Base-by-base conservation (phyloP, 1,140 invertebrate species). In the Ostrea denselamellosa region DNA sequence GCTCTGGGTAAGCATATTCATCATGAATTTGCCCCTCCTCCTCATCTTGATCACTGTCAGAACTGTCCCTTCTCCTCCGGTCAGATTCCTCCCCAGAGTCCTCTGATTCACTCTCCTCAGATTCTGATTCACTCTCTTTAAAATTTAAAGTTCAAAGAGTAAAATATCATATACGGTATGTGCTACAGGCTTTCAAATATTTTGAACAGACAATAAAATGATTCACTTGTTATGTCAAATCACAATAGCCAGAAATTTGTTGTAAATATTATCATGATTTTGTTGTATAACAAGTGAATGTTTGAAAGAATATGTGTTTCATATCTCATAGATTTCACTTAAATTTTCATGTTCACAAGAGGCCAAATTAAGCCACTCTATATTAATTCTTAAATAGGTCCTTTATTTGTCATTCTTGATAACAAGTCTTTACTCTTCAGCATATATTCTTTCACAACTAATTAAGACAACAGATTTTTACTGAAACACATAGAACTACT, bases 1-100 rank as follows among this genome's bases (percentile, higher is more conserved):
- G 68, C 68, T 90, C 90, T 77, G 86, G 83, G 51, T 91, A 92
- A 19, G 91, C 90, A 89, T 90, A 92, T 25, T 87, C 84, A 12
- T 90, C 86, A 25, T 71, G 90, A 10, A 90, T 87, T 2, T 87
- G 83, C 2, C 90, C 90, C n/a, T 87, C 88, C 51, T 85, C 89
- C 12, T 34, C 28, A 53, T 44, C 19, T 71, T 85, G 82, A 10
- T 85, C 65, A 77, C 53, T 62, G 12, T 82, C 54, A n/a, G 65
- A 53, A 51, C 85, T 85, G 19, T n/a, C 17, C 58, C n/a, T 87
- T 12, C 8, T 81, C 82, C n/a, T 88, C 83, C 51, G 71, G 28
- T 83, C 82, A 19, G 34, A 52, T 10, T 62, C 54, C 14, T 65
- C 34, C 0, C 58, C 34, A 0, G 87, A 81, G 9, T 92, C 89